Base-by-base conservation (phyloP, 2,888 invertebrate genomes). In the Calliphora vomitoria region DNA sequence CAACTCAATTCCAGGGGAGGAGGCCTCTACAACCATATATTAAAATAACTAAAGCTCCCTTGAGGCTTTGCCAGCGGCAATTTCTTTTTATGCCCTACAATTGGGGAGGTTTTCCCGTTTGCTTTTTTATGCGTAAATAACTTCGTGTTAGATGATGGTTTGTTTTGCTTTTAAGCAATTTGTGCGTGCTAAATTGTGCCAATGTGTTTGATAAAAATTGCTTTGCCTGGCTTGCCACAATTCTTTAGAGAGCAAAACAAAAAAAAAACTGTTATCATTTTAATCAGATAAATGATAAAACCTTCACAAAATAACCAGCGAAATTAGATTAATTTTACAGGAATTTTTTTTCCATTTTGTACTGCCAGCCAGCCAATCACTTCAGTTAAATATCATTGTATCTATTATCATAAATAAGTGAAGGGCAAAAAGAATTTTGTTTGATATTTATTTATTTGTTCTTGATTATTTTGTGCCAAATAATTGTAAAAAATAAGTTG, bases 101-200 rank as follows among this genome's bases (percentile, higher is more conserved):
- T 75, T 62, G 74, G 82, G 82, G 79, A 31, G 55, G 74, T 25
- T 86, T 79, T 38, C 62, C 20, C 20, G 50, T 44, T 50, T 25
- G 25, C 10, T 41, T 4, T 20, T 15, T 47, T 20, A n/a, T 20
- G 44, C 20, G n/a, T 75, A 68, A 20, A 60, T 35, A 15, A 4
- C 47, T 18, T 38, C 1, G 8, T 38, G 53, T 8, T 60, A 44
- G 50, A 13, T 35, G 35, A 4, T 35, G 35, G 66, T 41, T 62
- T 13, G 58, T n/a, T 81, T 78, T 62, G 78, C 87, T 85, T 87
- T 82, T 74, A 78, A 79, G 87, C 79, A 82, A 87, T 87, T 85
- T 85, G 82, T 79, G 64, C 55, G 79, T 85, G 82, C 64, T 79
- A 87, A 87, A 87, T 85, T 82, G 69, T 80, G 75, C 58, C 87